Evolutionary conservation across 2,888 invertebrate species (phyloP).

Genomic region (Eudemis profundana): DNA sequence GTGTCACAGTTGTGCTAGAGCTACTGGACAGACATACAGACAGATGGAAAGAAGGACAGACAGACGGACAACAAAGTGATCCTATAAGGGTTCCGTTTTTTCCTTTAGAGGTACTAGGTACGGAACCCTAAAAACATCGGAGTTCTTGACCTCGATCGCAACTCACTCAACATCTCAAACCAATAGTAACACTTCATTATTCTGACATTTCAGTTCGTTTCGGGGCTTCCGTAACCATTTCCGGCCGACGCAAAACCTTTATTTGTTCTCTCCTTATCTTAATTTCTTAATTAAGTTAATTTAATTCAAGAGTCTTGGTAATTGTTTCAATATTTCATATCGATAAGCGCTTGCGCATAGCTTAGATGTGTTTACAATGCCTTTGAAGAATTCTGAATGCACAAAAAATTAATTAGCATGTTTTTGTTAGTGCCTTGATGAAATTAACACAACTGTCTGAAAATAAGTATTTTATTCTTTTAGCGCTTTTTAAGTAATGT

Average conservation of each 20-base stretch:
- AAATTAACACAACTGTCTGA: not conserved
- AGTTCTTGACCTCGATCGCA: not conserved
- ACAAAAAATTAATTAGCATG: constrained; percentile 8
- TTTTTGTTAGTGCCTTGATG: not conserved
- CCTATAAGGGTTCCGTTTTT: too few relatives aligned
- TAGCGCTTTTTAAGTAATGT: too few relatives aligned
- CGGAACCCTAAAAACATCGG: too few relatives aligned
- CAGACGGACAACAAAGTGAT: too few relatives aligned
- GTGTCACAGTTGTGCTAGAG: too few relatives aligned
- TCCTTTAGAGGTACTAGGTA: too few relatives aligned
- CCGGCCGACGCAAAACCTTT: constrained; percentile 77
- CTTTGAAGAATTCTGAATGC: not conserved
- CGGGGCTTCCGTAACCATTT: constrained; percentile 77
- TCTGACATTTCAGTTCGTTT: constrained; percentile 71
- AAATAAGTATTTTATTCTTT: too few relatives aligned
- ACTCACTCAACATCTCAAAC: constrained; percentile 11
- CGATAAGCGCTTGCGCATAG: constrained; percentile 35
- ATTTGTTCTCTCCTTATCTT: constrained; percentile 75
- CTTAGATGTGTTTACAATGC: constrained; percentile 32
- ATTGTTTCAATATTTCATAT: constrained; percentile 50
- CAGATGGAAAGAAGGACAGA: too few relatives aligned
- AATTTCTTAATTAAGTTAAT: constrained; percentile 77
- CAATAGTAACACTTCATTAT: constrained; percentile 61
- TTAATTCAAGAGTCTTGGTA: constrained; percentile 46
- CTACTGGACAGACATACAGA: too few relatives aligned